A percentile compares a stretch with the other conserved stretches of the same genome.
phyloP scores from a whole-genome alignment of 1,140 invertebrate genomes.

The Lasioglossum albipes region DNA sequence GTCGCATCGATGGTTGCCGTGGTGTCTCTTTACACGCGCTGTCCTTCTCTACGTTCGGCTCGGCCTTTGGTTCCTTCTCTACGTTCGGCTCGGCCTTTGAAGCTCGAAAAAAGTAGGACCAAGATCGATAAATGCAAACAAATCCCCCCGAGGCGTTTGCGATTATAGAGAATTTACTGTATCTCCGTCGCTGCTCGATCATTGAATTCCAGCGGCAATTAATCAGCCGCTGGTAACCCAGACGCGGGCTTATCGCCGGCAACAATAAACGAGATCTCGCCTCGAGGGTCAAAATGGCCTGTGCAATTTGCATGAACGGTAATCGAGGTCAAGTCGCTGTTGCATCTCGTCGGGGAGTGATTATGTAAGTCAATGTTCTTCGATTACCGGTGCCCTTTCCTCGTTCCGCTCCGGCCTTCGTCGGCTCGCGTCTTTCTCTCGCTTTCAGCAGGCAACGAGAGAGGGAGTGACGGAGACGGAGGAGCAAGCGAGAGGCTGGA shows the following conservation, averaged over 20 bases:
- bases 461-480: not conserved
- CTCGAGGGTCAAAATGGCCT: conserved; percentile 38
- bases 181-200: not conserved
- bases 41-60: too few species aligned
- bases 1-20: too few species aligned
- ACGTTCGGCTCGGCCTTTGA: too few species aligned
- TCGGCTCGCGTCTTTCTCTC: not conserved
- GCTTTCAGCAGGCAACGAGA: not conserved
- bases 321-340: conserved; percentile 48
- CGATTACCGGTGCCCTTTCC: conserved; percentile 1
- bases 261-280: conserved; percentile 55
- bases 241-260: conserved; percentile 35
- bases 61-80: too few species aligned
- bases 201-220: conserved; percentile 10
- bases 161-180: too few species aligned
- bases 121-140: too few species aligned
- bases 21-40: too few species aligned
- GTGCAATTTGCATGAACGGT: conserved; percentile 26
- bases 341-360: conserved; percentile 28
- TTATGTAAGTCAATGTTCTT: conserved; percentile 60
- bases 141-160: too few species aligned
- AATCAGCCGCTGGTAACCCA: conserved; percentile 16
- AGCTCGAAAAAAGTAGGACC: too few species aligned
- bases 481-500: not conserved
- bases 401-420: not conserved